Percentiles rank a stretch among this genome's conserved stretches.
phyloP scores from a whole-genome alignment of 2,888 invertebrate species.

The Balanococcus diminutus region DNA sequence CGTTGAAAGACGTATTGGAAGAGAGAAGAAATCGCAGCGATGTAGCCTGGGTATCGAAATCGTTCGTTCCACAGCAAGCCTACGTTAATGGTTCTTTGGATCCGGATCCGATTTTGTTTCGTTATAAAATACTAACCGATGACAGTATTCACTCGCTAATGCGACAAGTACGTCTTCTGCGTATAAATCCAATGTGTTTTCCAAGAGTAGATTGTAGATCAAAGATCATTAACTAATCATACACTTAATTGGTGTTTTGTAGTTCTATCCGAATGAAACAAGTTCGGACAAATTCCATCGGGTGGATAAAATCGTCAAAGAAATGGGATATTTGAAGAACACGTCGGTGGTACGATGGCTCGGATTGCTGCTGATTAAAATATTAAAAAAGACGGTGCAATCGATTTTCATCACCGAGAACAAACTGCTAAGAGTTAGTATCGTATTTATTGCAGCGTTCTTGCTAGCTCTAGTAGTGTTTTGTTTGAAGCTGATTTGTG shows the following conservation, averaged over 20 bases:
- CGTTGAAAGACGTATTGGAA: not conserved
- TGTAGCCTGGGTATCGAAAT: conserved; percentile 32
- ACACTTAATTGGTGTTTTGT: not conserved
- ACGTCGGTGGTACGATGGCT: conserved; percentile 1
- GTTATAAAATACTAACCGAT: conserved; percentile 29
- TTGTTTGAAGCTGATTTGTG: not conserved
- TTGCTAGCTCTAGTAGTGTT: not conserved
- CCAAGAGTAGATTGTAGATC: not conserved
- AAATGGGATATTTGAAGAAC: conserved; percentile 31
- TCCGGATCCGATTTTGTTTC: conserved; percentile 4
- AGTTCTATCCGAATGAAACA: conserved; percentile 31
- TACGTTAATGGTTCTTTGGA: not conserved
- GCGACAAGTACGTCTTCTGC: not conserved
- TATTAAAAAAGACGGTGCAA: conserved; percentile 25
- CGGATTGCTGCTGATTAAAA: conserved; percentile 38
- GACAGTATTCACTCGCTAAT: not conserved
- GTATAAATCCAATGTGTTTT: not conserved
- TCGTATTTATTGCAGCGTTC: not conserved
- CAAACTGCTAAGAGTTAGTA: conserved; percentile 39
- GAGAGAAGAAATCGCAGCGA: conserved; percentile 19
- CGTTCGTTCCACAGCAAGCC: not conserved
- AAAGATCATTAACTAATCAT: not conserved
- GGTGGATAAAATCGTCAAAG: not conserved
- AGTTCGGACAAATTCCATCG: not conserved
- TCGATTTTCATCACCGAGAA: conserved; percentile 34